Percentiles rank a stretch among this genome's conserved stretches.
Conservation (phyloP, 1,140 invertebrate genomes). For the Drosophila ananassae region DNA sequence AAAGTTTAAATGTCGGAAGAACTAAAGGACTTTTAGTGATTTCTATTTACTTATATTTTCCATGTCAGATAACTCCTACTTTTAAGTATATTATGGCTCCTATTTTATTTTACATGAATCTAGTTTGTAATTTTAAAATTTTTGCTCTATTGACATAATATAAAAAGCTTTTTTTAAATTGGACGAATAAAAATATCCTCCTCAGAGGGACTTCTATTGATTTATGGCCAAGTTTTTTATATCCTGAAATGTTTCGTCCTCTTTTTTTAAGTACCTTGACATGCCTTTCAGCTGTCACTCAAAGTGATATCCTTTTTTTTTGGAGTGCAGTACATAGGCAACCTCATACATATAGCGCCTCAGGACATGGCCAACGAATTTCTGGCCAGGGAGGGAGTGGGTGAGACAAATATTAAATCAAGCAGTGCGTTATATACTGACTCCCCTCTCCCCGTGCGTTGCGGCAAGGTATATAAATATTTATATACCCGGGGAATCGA, state of each 20-base stretch:
- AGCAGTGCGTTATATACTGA: constrained; percentile 42
- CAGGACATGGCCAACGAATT: constrained; percentile 50
- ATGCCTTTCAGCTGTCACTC: constrained; percentile 2
- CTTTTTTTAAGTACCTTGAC: constrained; percentile 1
- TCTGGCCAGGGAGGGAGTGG: constrained; percentile 21
- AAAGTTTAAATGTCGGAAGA: no score
- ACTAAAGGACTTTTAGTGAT: no score
- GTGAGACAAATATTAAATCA: constrained; percentile 67
- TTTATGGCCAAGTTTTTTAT: neutral
- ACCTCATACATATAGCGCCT: constrained; percentile 32
- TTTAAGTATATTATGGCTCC: no score
- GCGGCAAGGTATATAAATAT: constrained; percentile 21
- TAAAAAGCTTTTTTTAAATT: no score
- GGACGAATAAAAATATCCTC: neutral
- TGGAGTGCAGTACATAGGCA: constrained; percentile 46
- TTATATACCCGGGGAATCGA: constrained; percentile 25
- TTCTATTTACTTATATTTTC: no score
- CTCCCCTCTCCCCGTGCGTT: neutral
- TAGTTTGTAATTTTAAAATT: no score
- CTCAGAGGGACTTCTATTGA: neutral
- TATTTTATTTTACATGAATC: no score
- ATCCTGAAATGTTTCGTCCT: neutral
- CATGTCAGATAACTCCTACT: no score
- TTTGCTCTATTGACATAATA: no score
- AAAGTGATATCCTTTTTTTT: constrained; percentile 7